Base-by-base conservation (phyloP, 1,140 invertebrate species). In the Chionoecetes opilio region DNA sequence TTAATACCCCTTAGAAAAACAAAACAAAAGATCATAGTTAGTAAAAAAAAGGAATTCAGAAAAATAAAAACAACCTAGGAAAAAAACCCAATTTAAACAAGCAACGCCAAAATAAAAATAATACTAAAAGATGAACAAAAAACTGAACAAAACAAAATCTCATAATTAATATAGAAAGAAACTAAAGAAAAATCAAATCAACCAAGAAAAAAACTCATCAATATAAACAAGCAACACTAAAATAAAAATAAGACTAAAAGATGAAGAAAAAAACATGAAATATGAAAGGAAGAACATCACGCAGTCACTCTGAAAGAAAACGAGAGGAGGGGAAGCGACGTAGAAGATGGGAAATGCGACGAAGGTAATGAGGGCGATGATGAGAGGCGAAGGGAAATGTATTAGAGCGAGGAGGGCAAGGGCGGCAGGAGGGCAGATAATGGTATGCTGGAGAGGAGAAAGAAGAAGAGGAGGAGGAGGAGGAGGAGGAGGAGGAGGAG, bases 271-370 rank as follows among this genome's bases (percentile, higher is more conserved):
- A 75, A 17, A 63, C 21, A 11, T 21, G 6, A 17, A 75, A 75
- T n/a, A 11, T n/a, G 63, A 26, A 21, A 75, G n/a, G 63, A 75
- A 75, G 63, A 75, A 3, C 21, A 75, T n/a, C 63, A 75, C 63
- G n/a, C 63, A n/a, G 63, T n/a, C 21, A 75, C 21, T 75, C 63
- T 75, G 63, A 75, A 75, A 75, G 63, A 75, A 75, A 75, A 75
- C n/a, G 63, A 26, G 63, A 11, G n/a, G 63, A 75, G 63, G 63
- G 63, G 63, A 75, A 75, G 63, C 63, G 63, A 26, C 63, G n/a
- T 75, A 75, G 63, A 75, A 75, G 63, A 75, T 75, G 63, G 63
- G 63, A 75, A 75, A 75, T 75, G 63, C n/a, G 63, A 75, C 63
- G 63, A 75, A 75, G 63, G 63, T 75, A 75, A 75, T 75, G 63